These are phyloP conservation scores for Poeciliopsis gracilis DNA, from an alignment of 2,797 vertebrate genomes.

Conservation along the genomic window DNA sequence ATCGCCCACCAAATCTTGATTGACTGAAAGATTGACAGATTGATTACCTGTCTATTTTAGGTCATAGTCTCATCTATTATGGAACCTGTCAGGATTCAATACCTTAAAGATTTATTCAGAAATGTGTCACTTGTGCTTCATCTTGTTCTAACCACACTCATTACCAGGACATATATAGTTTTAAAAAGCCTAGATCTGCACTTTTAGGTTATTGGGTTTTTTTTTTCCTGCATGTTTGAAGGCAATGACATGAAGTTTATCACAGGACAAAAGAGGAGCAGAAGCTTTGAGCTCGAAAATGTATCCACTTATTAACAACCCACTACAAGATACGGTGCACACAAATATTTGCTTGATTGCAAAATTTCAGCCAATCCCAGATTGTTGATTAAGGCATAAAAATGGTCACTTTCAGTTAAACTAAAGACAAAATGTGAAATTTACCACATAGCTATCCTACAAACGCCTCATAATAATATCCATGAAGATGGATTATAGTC, in stretches of 20 bases:
- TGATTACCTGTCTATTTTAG: slow-evolving; percentile 51
- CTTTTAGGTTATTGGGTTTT: slow-evolving; percentile 21
- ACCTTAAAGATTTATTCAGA: slow-evolving; percentile 47
- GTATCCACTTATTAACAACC: slow-evolving; percentile 53
- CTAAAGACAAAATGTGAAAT: neutral
- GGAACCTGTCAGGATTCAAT: slow-evolving; percentile 34
- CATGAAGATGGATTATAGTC: slow-evolving; percentile 12
- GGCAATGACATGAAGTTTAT: slow-evolving; percentile 21
- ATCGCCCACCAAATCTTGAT: slow-evolving; percentile 22
- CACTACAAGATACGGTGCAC: slow-evolving; percentile 14
- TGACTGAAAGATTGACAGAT: slow-evolving; percentile 46
- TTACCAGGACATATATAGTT: slow-evolving; percentile 46
- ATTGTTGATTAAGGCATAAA: slow-evolving; percentile 21
- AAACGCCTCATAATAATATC: slow-evolving; percentile 2
- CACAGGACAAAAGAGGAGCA: slow-evolving; percentile 20
- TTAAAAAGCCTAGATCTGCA: slow-evolving; percentile 15
- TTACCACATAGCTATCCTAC: neutral
- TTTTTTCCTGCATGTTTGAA: slow-evolving; percentile 56
- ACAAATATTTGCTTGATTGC: slow-evolving; percentile 15
- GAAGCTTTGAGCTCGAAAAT: slow-evolving; percentile 27
- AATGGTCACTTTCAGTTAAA: slow-evolving; percentile 10
- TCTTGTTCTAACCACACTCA: slow-evolving; percentile 34
- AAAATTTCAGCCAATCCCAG: slow-evolving; percentile 11
- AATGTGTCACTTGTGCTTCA: slow-evolving; percentile 29
- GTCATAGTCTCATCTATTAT: slow-evolving; percentile 47